Evolutionary conservation across 2,888 invertebrate genomes (phyloP), one percentile per base, ranked within the genome.

Genomic region (Eilema griseolum): DNA sequence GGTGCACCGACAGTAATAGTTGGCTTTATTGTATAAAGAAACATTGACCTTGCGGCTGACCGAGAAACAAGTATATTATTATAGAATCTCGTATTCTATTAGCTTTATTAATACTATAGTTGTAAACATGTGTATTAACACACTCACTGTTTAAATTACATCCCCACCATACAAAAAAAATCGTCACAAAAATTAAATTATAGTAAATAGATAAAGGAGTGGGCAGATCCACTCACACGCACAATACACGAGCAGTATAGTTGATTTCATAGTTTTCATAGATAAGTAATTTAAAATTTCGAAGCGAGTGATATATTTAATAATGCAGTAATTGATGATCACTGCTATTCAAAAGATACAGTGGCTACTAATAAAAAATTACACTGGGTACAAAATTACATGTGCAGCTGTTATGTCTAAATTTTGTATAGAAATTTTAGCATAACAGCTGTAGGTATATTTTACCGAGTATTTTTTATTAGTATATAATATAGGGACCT

Each of bases 71-170:
- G 67, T 78, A 76, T 82, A 74, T 82, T 73, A 78, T 70, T 85
- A 82, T 86, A 87, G 87, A 89, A 90, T 88, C 86, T 90, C 90
- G 89, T 92, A 93, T 90, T 93, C 90, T 89, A 81, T 87, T 94
- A 94, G 93, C 90, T 94, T 93, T 93, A 94, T 89, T 85, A 86
- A 86, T 88, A 89, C 85, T 84, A 84, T 85, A 86, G 83, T 85
- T 80, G 69, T 82, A 84, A 85, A 82, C 87, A 90, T 87, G 91
- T 93, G 90, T 91, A 95, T 95, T 95, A 95, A 95, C 95, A 95
- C 95, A 94, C 89, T 95, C 94, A 95, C 95, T 95, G 95, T 95
- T 95, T 95, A 86, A 85, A 81, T 90, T 88, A 86, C 89, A 90
- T 89, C 91, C 83, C 93, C 91, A 93, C 93, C 93, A 93, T 93